A percentile compares a stretch with the other conserved stretches of the same genome.
Conservation (phyloP, 64 coral and sea anemone species). For the Dendronephthya gigantea region DNA sequence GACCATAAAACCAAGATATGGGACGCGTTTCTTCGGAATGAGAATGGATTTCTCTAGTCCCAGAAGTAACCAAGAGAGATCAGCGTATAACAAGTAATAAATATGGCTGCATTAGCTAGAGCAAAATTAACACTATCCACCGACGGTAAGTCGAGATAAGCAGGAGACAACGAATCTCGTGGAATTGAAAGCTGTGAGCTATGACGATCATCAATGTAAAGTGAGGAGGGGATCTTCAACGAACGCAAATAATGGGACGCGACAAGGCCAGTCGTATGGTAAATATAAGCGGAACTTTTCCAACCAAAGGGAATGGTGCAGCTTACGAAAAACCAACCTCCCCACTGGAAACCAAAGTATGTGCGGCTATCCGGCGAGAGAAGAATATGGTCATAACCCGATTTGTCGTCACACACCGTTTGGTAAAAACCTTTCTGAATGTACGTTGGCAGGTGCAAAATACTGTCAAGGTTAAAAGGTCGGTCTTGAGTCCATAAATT, state of each 20-base stretch:
- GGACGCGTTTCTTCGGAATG: not conserved
- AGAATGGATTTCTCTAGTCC: not conserved
- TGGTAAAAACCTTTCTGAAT: not conserved
- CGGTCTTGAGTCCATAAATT: constrained; percentile 25
- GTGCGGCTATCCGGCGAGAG: no score
- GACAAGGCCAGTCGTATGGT: constrained; percentile 20
- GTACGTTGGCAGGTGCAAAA: constrained; percentile 6
- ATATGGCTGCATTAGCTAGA: constrained; percentile 14
- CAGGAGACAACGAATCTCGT: no score
- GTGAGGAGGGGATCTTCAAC: constrained; percentile 27
- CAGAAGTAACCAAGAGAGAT: not conserved
- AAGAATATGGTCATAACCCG: constrained; percentile 17
- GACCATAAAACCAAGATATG: not conserved
- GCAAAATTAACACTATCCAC: no score
- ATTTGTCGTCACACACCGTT: constrained; percentile 15
- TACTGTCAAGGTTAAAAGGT: constrained; percentile 16
- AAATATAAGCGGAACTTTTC: constrained; percentile 20
- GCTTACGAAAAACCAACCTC: constrained; percentile 28
- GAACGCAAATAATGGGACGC: constrained; percentile 9
- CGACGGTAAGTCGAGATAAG: not conserved
- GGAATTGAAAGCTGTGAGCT: not conserved
- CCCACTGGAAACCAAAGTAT: constrained; percentile 27
- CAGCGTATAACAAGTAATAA: constrained; percentile 1
- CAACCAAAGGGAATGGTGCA: not conserved
- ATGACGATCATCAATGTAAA: constrained; percentile 25